These are phyloP conservation scores for Liasis olivaceus DNA, from an alignment of 2,797 vertebrate genomes.

Conservation along the genomic window DNA sequence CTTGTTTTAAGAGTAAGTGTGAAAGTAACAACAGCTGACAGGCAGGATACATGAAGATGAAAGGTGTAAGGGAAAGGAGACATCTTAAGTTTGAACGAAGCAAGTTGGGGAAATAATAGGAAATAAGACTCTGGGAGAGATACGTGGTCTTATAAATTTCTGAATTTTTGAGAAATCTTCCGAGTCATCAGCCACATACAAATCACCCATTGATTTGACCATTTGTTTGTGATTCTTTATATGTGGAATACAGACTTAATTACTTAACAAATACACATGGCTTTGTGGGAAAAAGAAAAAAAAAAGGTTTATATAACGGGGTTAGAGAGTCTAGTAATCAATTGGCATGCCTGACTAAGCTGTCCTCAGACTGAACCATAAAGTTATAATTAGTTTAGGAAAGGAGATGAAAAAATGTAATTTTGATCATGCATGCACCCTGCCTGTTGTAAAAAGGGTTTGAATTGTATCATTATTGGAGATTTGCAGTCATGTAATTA, in stretches of 20 bases:
- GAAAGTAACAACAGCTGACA: too few relatives aligned
- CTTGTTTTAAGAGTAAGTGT: too few relatives aligned
- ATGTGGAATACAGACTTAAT: neutral
- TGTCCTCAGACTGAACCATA: conserved; percentile 5
- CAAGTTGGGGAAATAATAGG: too few relatives aligned
- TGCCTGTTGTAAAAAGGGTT: neutral
- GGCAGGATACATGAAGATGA: too few relatives aligned
- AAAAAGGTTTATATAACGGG: neutral
- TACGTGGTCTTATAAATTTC: too few relatives aligned
- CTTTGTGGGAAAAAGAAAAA: neutral
- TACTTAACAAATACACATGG: neutral
- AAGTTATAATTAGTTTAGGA: conserved; percentile 49
- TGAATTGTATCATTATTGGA: conserved; percentile 56
- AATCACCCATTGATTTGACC: neutral
- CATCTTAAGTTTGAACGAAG: too few relatives aligned
- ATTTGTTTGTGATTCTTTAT: neutral
- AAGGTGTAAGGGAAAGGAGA: too few relatives aligned
- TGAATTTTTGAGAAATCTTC: neutral
- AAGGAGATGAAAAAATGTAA: conserved; percentile 39
- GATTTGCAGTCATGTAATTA: conserved; percentile 60
- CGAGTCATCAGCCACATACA: neutral
- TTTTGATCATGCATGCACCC: conserved; percentile 41
- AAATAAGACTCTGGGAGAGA: too few relatives aligned
- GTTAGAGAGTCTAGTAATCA: neutral
- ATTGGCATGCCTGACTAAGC: conserved; percentile 15